Evolutionary conservation across 2,113 vertebrate species (phyloP).

Genomic region (Apeltes quadracus): DNA sequence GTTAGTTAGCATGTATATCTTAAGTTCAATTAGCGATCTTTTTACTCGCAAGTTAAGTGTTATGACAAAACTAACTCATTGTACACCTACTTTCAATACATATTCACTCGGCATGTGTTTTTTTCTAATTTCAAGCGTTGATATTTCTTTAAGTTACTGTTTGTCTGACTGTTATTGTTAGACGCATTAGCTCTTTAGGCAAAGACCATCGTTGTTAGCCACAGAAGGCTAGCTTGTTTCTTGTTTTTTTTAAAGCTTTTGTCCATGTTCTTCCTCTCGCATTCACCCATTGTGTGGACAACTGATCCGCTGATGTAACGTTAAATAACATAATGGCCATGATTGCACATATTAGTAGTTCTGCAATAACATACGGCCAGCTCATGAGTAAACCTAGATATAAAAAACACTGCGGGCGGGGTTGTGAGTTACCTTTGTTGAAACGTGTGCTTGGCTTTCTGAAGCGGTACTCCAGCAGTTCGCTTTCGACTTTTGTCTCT

Average conservation of each 20-base stretch:
- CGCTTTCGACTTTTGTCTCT: not conserved
- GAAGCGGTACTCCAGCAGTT: no score
- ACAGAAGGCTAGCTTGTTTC: slow-evolving; percentile 29
- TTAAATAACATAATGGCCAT: not conserved
- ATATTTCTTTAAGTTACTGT: not conserved
- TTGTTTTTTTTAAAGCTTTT: slow-evolving; percentile 40
- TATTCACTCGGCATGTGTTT: not conserved
- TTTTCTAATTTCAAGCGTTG: not conserved
- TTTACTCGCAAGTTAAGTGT: not conserved
- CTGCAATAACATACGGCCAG: not conserved
- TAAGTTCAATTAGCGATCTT: slow-evolving; percentile 21
- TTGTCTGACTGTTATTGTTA: not conserved
- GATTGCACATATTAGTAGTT: not conserved
- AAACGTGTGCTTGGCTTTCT: not conserved
- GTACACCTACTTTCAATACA: not conserved
- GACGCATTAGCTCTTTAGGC: not conserved
- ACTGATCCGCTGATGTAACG: slow-evolving; percentile 1
- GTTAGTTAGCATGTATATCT: slow-evolving; percentile 41
- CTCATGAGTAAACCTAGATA: not conserved
- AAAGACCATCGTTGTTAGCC: slow-evolving; percentile 49
- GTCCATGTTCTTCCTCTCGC: slow-evolving; percentile 41
- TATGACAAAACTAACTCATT: not conserved
- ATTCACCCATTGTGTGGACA: slow-evolving; percentile 40
- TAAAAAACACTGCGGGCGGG: not conserved
- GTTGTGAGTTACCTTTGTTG: not conserved